Conservation (phyloP, 1,140 invertebrate species). For the Ericerus pela region DNA sequence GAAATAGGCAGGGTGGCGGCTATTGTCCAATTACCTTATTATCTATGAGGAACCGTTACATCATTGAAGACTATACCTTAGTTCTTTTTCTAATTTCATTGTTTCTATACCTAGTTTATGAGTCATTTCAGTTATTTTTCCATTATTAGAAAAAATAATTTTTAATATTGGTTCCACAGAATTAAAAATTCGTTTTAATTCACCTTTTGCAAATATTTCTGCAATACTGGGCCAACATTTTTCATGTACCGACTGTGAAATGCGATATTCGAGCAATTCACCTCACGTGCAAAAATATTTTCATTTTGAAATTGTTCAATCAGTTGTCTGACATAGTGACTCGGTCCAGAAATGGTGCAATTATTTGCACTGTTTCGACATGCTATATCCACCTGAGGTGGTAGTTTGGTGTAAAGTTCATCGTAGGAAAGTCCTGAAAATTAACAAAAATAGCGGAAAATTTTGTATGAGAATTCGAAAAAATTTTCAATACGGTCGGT, state of each 20-base stretch:
- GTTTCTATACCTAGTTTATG: no score
- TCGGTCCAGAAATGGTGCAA: slow-evolving; percentile 47
- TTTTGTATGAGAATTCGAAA: no score
- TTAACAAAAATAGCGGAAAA: slow-evolving; percentile 32
- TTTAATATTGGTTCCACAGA: no score
- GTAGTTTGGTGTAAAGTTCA: slow-evolving; percentile 34
- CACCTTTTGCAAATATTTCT: slow-evolving; percentile 52
- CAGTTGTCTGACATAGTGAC: slow-evolving; percentile 33
- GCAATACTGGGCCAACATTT: slow-evolving; percentile 47
- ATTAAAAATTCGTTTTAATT: no score
- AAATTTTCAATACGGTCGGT: no score
- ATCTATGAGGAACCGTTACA: no score
- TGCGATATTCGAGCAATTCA: slow-evolving; percentile 50
- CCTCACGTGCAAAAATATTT: slow-evolving; percentile 58
- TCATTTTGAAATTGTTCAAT: slow-evolving; percentile 38
- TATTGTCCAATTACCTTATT: no score
- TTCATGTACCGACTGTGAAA: slow-evolving; percentile 67
- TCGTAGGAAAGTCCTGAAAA: slow-evolving; percentile 39
- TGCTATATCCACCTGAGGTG: slow-evolving; percentile 45
- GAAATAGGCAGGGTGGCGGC: no score
- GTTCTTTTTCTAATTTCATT: no score
- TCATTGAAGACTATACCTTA: no score
- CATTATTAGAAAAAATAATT: no score
- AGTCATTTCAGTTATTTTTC: no score
- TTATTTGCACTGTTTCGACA: slow-evolving; percentile 52